Evolutionary conservation across 1,140 invertebrate genomes (phyloP), one percentile per base, ranked within the genome.

Genomic region (Procambarus virginalis): DNA sequence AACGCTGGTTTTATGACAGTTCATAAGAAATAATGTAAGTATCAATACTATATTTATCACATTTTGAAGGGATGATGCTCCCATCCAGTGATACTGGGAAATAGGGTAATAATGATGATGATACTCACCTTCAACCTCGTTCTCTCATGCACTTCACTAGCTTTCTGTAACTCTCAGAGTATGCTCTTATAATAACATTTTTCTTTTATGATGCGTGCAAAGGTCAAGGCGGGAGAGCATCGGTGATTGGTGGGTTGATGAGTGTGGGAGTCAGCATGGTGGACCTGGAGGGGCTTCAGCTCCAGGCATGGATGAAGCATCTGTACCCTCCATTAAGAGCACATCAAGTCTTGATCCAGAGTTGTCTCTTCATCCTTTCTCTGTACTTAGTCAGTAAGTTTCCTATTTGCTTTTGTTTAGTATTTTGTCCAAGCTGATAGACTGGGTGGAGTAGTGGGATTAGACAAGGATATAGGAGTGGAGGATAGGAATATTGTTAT

Each of bases 301-400:
- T n/a, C 77, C 81, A 22, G 82, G 73, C 1, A 78, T 90, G 76
- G 89, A 90, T 17, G 89, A 90, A 55, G 81, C 82, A 46, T 90
- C 89, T n/a, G 89, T 90, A 20, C 83, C 83, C 14, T 90, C 89
- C 45, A 90, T 84, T 55, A 90, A 90, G 55, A 90, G 89, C 46
- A 90, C 82, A 48, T 90, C 89, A 49, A 90, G 89, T 75, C 75
- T 84, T 12, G 89, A 90, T 68, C 89, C 77, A 51, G 89, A 90
- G 48, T 64, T 84, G 2, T 90, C 89, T 46, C 78, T 90, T 3
- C 89, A 90, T 60, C 83, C 89, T 17, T 84, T 84, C 76, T 90
- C 89, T 70, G 89, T 90, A 17, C 81, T 84, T 4, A 84, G 89
- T 60, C 89, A 90, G 89, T 90, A 68, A 85, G 89, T 90, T 55